These are phyloP conservation scores for Oreochromis aureus DNA, from an alignment of 2,113 vertebrate species.

Conservation along the genomic window DNA sequence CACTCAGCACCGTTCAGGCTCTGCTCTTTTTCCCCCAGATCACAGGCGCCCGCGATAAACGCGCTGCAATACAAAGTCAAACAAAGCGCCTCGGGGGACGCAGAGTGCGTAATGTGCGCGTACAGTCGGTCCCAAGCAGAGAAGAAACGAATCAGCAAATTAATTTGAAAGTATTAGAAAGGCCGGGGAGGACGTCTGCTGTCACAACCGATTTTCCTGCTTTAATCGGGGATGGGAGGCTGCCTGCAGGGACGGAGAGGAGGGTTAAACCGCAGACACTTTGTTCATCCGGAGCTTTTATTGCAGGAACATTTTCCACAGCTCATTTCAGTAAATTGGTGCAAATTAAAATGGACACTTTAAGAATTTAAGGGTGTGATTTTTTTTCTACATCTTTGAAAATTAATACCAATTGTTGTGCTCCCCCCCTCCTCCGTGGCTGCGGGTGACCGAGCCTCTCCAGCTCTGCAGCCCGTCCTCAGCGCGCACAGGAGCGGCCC, in stretches of 20 bases:
- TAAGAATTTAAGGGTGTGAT: background rate
- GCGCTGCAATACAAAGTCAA: slow-evolving; percentile 42
- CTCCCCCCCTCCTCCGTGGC: background rate
- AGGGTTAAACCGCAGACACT: background rate
- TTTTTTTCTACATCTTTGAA: background rate
- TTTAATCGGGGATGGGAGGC: slow-evolving; percentile 48
- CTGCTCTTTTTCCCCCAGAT: background rate
- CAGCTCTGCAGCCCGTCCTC: slow-evolving; percentile 11
- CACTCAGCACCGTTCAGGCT: background rate
- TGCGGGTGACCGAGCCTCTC: slow-evolving; percentile 4
- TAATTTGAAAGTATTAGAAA: slow-evolving; percentile 56
- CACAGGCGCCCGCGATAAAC: background rate
- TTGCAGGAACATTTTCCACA: background rate
- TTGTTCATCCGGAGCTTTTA: background rate
- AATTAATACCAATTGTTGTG: background rate
- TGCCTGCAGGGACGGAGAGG: slow-evolving; percentile 27
- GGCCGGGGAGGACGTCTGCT: slow-evolving; percentile 64
- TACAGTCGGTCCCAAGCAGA: slow-evolving; percentile 54
- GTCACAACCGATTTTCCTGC: slow-evolving; percentile 66
- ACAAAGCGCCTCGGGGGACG: slow-evolving; percentile 55
- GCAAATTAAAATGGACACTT: background rate
- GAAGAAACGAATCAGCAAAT: slow-evolving; percentile 59
- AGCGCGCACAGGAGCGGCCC: background rate
- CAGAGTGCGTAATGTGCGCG: slow-evolving; percentile 24
- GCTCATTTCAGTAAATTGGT: background rate